Conservation (phyloP, 2,113 vertebrate genomes). For the Pandion haliaetus region DNA sequence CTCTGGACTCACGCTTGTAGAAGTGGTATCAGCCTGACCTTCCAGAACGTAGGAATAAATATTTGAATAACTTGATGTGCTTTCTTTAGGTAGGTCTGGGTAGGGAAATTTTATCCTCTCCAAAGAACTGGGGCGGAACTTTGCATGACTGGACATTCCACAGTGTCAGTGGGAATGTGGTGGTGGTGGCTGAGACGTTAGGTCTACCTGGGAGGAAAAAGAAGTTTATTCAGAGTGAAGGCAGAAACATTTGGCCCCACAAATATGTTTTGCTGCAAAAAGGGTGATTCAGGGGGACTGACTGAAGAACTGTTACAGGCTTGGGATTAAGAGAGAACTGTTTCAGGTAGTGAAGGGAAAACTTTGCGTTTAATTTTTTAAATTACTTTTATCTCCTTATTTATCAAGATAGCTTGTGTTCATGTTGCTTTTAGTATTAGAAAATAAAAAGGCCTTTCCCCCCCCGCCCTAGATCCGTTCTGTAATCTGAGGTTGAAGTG, state of each 20-base stretch:
- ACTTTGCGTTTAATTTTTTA: neutral
- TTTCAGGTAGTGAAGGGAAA: neutral
- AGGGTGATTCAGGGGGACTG: neutral
- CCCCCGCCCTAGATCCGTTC: neutral
- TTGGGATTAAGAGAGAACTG: neutral
- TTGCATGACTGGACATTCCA: neutral
- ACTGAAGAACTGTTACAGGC: neutral
- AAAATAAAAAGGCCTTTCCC: neutral
- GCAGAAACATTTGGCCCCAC: neutral
- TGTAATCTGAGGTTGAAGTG: neutral
- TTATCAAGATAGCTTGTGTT: neutral
- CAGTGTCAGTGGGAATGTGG: neutral
- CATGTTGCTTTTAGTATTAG: neutral
- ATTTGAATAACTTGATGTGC: neutral
- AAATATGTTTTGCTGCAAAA: neutral
- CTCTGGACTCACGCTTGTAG: neutral
- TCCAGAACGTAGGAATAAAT: neutral
- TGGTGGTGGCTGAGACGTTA: neutral
- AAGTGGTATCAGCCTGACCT: neutral
- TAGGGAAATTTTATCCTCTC: neutral
- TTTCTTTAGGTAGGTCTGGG: conserved; percentile 2
- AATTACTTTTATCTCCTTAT: neutral
- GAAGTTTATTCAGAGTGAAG: neutral
- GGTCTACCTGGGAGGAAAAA: neutral
- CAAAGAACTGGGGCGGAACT: neutral